Evolutionary conservation across 23 tunicate genomes (phyloP), one percentile per base, ranked within the genome.

Genomic region (Halocynthia aurantium): DNA sequence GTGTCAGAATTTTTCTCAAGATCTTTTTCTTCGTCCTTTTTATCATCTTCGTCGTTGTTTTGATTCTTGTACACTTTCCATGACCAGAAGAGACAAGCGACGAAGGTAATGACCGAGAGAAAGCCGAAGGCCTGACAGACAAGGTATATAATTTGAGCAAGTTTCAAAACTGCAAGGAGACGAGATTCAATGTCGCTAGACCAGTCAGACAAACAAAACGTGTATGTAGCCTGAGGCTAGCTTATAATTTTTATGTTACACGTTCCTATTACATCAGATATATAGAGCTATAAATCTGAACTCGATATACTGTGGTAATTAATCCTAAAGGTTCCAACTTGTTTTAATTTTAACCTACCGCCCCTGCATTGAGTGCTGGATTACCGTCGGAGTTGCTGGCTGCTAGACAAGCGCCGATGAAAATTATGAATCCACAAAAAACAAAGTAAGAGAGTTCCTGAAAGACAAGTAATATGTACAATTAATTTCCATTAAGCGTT

Each of bases 351-450:
- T 5, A 65, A 77, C 92, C 78, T 69, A 92, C 98, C 79, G 98
- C 90, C 10, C 88, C 83, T 1, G 84, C 88, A 68, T 84, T 82
- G 44, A 92, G 70, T 5, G 84, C 88, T 7, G 98, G 77, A 20
- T 61, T 57, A 10, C 91, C 97, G 13, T 57, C 77, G 12, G 98
- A 69, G 40, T 92, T 86, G 76, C 71, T 82, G 44, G 98, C 98
- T 10, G 98, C 93, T 2, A 92, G 67, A 62, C 98, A 92, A 54
- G 92, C 86, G 31, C 93, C 93, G 57, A 92, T 61, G 77, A 92
- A 92, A 6, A 92, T 82, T 22, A 92, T 68, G 54, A 86, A 60
- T 6, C 98, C 98, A 71, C 82, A 86, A 9, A 75, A 21, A 8
- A 64, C 74, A 68, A 83, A 92, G 66, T 92, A 86, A 15, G 86